Base-by-base conservation (phyloP, 2,888 invertebrate species). In the Yponomeuta sedellus region DNA sequence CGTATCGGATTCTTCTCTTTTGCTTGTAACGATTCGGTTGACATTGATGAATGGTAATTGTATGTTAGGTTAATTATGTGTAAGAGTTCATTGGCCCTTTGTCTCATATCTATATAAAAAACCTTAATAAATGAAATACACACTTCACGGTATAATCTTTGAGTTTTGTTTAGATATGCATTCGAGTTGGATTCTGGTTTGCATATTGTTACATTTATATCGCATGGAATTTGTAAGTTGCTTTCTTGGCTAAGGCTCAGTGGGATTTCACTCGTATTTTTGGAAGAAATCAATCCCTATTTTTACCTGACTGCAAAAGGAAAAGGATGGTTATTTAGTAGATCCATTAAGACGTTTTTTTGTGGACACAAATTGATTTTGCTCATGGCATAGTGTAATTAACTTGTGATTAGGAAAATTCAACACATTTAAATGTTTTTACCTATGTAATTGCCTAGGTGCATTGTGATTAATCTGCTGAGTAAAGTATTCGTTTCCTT, bases 11-110 rank as follows among this genome's bases (percentile, higher is more conserved):
- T 39, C 19, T 39, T 62, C 62, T 62, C 19, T 62, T 34, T 10
- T 62, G 19, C 11, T 62, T 62, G 19, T 62, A 19, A 62, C 19
- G 62, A 59, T 34, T 62, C 62, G 19, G 16, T 19, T 39, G 19
- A 19, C 28, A 39, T 39, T 25, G 62, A 19, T 62, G 62, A 28
- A 62, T 12, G 22, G 22, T 16, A n/a, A 56, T 58, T 22, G 12
- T 59, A 28, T 52, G 16, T 34, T 62, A 62, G 62, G 62, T 34
- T 62, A 62, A 39, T 62, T 62, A n/a, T 19, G 39, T n/a, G 34
- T 62, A 62, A 62, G 62, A 62, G 61, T 62, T n/a, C 62, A 28
- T 62, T 62, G 62, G 16, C 28, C 19, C 12, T n/a, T 34, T 62
- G 62, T n/a, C 39, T 19, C 19, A 34, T 20, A 59, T 12, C 22